Evolutionary conservation across 2,888 invertebrate species (phyloP), one percentile per base, ranked within the genome.

Genomic region (Pyrocoelia pectoralis): DNA sequence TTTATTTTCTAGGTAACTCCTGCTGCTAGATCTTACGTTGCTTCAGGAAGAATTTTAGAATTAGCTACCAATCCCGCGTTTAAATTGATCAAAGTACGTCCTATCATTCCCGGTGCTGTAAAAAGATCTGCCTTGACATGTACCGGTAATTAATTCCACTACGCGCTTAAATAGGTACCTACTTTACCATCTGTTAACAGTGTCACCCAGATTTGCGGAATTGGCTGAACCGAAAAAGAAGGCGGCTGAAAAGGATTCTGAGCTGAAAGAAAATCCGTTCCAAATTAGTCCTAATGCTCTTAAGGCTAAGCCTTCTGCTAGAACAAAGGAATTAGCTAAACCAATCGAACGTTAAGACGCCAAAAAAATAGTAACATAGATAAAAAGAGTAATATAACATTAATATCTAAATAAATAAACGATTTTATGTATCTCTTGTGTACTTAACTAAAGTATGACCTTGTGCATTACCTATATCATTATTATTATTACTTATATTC

Each of bases 191-290:
- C 8, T 8, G 12, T 24, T 29, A 29, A 58, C 65, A 79, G 79
- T 74, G 51, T 73, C 77, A 8, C 74, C 74, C 19, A 71, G 76
- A 59, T 69, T 77, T 8, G 71, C 67, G 13, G 71, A 74, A 61
- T 62, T 83, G 12, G 76, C 82, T 5, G 67, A 68, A 33, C 81
- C 82, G 1, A 81, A 76, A 65, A 66, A 74, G 51, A 72, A 72
- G 28, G 72, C 70, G 33, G 82, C 70, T 72, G 80, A 72, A 70
- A 78, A 74, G 29, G 81, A 82, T 6, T 75, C 71, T 1, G 83
- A 84, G 57, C 77, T 82, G 19, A 84, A 82, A 58, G 83, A 81
- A 38, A 82, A 85, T 77, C 82, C 85, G 0, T 85, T 82, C 67
- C 73, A 76, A 1, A 82, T 86, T 14, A 77, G 82, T 0, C 80